A percentile compares a stretch with the other conserved stretches of the same genome.
phyloP scores from a whole-genome alignment of 2,888 invertebrate species.

The Callimorpha dominula region DNA sequence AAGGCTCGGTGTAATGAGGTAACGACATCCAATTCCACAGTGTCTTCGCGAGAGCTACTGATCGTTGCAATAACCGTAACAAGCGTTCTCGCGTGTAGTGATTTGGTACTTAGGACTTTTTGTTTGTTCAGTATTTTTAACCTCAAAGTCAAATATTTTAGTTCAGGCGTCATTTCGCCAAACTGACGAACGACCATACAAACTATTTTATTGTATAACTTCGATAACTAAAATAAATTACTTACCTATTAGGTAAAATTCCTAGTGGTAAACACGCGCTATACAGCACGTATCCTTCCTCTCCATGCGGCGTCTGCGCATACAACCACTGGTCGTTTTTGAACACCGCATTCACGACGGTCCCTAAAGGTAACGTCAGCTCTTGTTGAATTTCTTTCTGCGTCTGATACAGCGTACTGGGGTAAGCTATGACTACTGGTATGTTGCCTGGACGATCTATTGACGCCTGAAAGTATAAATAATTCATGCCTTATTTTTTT shows the following conservation, averaged over 20 bases:
- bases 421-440: conserved; percentile 92
- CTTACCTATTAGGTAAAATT: conserved; percentile 87
- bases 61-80: too few species aligned
- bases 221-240: neutral
- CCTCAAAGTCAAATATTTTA: too few species aligned
- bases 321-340: conserved; percentile 95
- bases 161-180: too few species aligned
- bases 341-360: conserved; percentile 95
- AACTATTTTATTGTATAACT: too few species aligned
- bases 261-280: conserved; percentile 92
- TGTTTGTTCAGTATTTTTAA: too few species aligned
- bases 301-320: conserved; percentile 94
- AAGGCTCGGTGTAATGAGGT: too few species aligned
- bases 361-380: conserved; percentile 91
- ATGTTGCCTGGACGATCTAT: conserved; percentile 94
- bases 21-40: too few species aligned
- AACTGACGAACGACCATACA: too few species aligned
- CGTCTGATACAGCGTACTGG: conserved; percentile 91
- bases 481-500: too few species aligned
- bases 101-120: too few species aligned
- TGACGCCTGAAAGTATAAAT: conserved; percentile 87
- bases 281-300: conserved; percentile 93
- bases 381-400: conserved; percentile 90
- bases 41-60: too few species aligned
- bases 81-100: too few species aligned